Evolutionary conservation across 2,888 invertebrate genomes (phyloP).

Genomic region (Perdita meconis): DNA sequence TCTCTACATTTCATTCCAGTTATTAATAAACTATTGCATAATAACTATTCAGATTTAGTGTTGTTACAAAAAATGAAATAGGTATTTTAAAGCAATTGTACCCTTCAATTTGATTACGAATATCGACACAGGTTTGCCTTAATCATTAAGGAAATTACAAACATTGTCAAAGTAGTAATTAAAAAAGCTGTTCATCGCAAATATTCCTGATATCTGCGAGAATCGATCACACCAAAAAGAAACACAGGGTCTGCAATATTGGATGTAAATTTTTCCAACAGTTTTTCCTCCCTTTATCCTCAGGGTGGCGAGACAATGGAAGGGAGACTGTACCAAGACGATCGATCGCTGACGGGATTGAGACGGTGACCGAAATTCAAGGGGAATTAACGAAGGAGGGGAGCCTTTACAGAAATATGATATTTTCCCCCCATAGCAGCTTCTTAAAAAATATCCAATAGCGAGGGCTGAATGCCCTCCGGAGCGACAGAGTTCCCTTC

Average conservation of each 20-base stretch:
- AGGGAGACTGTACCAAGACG: conserved; percentile 75
- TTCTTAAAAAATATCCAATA: conserved; percentile 80
- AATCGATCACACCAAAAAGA: too few species aligned
- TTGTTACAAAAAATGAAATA: too few species aligned
- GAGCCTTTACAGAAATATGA: conserved; percentile 79
- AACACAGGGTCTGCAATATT: conserved; percentile 37
- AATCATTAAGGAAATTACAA: too few species aligned
- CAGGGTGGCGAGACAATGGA: conserved; percentile 76
- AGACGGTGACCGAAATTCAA: conserved; percentile 68
- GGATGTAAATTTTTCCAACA: conserved; percentile 75
- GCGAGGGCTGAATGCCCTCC: conserved; percentile 62
- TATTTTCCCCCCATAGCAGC: conserved; percentile 74
- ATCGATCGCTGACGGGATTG: conserved; percentile 76
- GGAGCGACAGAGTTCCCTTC: conserved; percentile 52
- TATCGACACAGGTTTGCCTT: too few species aligned
- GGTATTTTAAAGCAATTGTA: too few species aligned
- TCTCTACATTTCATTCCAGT: too few species aligned
- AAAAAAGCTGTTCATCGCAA: too few species aligned
- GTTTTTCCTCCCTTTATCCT: conserved; percentile 57
- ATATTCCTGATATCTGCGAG: too few species aligned
- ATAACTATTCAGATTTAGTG: too few species aligned
- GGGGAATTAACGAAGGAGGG: conserved; percentile 52
- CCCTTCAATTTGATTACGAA: too few species aligned
- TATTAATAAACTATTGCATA: too few species aligned
- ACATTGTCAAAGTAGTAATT: too few species aligned